Percentiles rank a stretch among this genome's conserved stretches.
Conservation (phyloP, 1,140 invertebrate genomes). For the Myzus persicae region DNA sequence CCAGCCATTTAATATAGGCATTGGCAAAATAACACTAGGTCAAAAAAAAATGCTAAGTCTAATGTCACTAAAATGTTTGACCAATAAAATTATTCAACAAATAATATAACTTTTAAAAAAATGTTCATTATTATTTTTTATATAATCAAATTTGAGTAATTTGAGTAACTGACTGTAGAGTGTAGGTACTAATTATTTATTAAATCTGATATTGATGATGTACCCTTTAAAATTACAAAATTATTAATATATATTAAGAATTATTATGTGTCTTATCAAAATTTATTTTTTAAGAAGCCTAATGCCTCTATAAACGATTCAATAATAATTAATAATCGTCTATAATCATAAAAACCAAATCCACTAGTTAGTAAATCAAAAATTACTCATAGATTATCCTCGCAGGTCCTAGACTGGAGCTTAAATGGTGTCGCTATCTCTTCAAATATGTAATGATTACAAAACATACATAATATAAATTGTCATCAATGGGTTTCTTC, state of each 20-base stretch:
- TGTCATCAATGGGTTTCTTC: background rate
- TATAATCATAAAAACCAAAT: too few relatives aligned
- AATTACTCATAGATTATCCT: too few relatives aligned
- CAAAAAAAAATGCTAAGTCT: background rate
- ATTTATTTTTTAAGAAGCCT: background rate
- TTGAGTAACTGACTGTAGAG: background rate
- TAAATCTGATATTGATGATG: background rate
- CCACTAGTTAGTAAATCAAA: too few relatives aligned
- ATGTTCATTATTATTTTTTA: background rate
- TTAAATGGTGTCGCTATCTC: too few relatives aligned
- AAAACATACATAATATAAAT: background rate
- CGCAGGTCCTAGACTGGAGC: too few relatives aligned
- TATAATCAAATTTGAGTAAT: background rate
- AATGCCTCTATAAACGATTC: too few relatives aligned
- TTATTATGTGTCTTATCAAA: background rate
- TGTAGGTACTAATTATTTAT: background rate
- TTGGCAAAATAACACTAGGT: background rate
- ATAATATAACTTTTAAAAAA: background rate
- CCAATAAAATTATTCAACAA: background rate
- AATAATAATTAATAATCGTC: too few relatives aligned
- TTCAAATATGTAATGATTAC: too few relatives aligned
- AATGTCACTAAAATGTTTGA: background rate
- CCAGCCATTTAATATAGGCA: background rate
- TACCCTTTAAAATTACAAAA: background rate
- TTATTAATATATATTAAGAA: background rate